Evolutionary conservation across 2,888 invertebrate genomes (phyloP), one percentile per base, ranked within the genome.

Genomic region (Melinopterus prodromus): DNA sequence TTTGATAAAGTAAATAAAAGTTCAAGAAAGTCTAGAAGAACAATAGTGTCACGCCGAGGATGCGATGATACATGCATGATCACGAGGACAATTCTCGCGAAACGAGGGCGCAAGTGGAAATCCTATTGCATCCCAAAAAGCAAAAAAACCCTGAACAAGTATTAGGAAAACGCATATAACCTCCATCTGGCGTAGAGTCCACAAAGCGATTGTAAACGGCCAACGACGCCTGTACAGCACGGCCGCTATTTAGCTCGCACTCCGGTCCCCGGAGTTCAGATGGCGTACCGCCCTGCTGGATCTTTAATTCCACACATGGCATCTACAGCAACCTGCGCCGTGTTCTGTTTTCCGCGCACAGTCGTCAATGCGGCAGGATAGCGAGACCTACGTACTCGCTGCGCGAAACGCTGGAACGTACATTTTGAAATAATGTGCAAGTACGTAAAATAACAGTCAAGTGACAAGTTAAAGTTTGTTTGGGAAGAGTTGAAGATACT

Each of bases 271-370:
- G 7, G 35, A 7, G 12, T n/a, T 7, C n/a, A 74, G 74, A 74
- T 74, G 74, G 16, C 35, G n/a, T 7, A 6, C n/a, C 36, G 16
- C n/a, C 37, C 74, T 35, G 1, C n/a, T n/a, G 37, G 82, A 87
- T 87, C 87, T 84, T 85, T 87, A 87, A 83, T 85, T 85, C 83
- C 83, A 86, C 86, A 85, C 87, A 87, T 87, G 86, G 81, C 85
- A 83, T 80, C 82, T 83, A 79, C 76, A 80, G 79, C 78, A 81
- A 79, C 70, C 81, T 83, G 82, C 82, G 82, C 82, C 35, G 78
- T n/a, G 74, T n/a, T 74, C 35, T 6, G 16, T 6, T 36, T 74
- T 35, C 35, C 9, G 74, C 74, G 74, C 74, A 74, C 74, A 74
- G 74, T 74, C 78, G 78, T 78, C 79, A 70, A n/a, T 77, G 35